phyloP scores from a whole-genome alignment of 2,113 vertebrate species.

The Candoia aspera region DNA sequence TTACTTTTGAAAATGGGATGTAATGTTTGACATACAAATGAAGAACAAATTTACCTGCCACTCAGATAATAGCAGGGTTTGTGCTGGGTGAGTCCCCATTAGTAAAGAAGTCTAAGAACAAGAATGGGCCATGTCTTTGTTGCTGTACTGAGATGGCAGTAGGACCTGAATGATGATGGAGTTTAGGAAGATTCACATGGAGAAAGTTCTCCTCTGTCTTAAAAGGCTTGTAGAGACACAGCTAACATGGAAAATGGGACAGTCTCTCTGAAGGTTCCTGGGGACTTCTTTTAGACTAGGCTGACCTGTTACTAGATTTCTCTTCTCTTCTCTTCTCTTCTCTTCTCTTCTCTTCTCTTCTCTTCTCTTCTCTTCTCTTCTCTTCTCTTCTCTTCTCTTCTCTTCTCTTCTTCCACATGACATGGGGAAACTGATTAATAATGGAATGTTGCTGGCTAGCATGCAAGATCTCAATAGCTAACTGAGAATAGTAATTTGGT shows the following conservation, averaged over 20 bases:
- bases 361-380: too few relatives aligned
- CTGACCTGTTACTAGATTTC: background rate
- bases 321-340: background rate
- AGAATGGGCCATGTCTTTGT: background rate
- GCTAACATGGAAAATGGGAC: background rate
- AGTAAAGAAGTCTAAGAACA: background rate
- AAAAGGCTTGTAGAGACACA: background rate
- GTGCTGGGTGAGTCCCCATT: background rate
- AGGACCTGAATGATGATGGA: background rate
- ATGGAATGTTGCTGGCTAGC: background rate
- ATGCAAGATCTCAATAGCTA: background rate
- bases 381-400: background rate
- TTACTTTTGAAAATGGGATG: background rate
- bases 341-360: background rate
- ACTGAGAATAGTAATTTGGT: background rate
- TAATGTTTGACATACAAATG: background rate
- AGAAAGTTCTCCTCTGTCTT: background rate
- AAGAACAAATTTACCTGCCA: background rate
- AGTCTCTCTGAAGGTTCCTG: background rate
- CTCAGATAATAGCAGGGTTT: background rate
- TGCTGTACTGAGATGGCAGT: background rate
- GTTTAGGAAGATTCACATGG: background rate
- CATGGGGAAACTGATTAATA: background rate
- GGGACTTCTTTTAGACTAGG: background rate
- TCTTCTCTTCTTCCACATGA: background rate